A percentile compares a stretch with the other conserved stretches of the same genome.
Conservation (phyloP, 2,888 invertebrate species). For the Venustoraphidia nigricollis region DNA sequence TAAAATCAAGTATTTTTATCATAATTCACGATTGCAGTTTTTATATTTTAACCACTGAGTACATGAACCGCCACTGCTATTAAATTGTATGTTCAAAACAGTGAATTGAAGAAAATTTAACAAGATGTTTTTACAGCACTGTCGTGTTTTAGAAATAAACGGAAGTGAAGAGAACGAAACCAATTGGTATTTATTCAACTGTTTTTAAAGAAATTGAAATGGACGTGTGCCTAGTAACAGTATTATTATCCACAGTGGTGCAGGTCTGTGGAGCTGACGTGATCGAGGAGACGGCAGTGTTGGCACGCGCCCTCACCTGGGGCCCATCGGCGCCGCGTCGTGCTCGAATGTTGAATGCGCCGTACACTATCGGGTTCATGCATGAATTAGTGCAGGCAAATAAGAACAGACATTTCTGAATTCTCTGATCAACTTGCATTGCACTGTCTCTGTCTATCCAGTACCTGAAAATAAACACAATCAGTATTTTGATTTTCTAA, state of each 20-base stretch:
- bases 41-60: no score
- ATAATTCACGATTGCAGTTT: no score
- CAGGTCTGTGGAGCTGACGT: constrained; percentile 9
- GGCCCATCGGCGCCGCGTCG: constrained; percentile 17
- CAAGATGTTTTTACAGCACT: no score
- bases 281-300: constrained; percentile 16
- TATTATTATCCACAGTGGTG: constrained; percentile 1
- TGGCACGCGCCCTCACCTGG: constrained; percentile 27
- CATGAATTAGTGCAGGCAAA: constrained; percentile 95
- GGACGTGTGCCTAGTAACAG: constrained; percentile 23
- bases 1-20: no score
- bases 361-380: constrained; percentile 93
- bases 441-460: constrained; percentile 67
- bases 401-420: constrained; percentile 76
- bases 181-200: constrained; percentile 16
- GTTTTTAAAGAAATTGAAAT: constrained; percentile 23
- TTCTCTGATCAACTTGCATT: constrained; percentile 49
- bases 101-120: no score
- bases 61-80: no score
- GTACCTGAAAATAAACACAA: constrained; percentile 39
- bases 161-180: no score
- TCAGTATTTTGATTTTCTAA: no score
- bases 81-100: no score
- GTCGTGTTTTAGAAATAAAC: no score
- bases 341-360: constrained; percentile 64